These are phyloP conservation scores for Eutrigla gurnardus DNA, from an alignment of 2,797 vertebrate species.

Conservation along the genomic window DNA sequence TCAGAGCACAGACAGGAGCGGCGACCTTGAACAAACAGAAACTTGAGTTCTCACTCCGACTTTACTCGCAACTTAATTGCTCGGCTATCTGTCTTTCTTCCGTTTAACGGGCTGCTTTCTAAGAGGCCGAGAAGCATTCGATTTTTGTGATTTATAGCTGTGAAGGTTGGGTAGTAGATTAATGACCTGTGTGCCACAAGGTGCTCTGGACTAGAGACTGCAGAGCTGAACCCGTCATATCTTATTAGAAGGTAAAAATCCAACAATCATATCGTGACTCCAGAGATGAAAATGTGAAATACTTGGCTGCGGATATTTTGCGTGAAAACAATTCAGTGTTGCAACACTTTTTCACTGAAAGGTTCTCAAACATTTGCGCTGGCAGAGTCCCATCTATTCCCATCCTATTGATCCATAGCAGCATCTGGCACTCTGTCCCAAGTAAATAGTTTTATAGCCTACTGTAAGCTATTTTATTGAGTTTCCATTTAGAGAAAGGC, in stretches of 20 bases:
- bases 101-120: conserved; percentile 3
- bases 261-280: background rate
- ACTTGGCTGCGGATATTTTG: background rate
- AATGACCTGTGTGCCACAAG: conserved; percentile 3
- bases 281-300: background rate
- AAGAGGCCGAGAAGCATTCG: conserved; percentile 1
- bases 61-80: conserved; percentile 19
- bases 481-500: background rate
- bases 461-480: background rate
- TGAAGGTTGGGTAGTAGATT: background rate
- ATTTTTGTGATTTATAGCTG: conserved; percentile 16
- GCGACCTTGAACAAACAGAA: conserved; percentile 43
- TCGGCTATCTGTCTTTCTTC: conserved; percentile 27
- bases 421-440: background rate
- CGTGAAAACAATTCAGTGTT: background rate
- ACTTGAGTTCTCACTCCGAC: background rate
- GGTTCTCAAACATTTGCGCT: background rate
- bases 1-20: conserved; percentile 36
- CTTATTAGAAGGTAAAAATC: conserved; percentile 24
- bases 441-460: background rate
- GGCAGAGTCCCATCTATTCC: background rate
- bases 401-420: background rate
- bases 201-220: conserved; percentile 1
- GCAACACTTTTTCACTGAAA: background rate
- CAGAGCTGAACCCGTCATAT: background rate